These are phyloP conservation scores for Heterotilapia buettikoferi DNA, from an alignment of 2,113 vertebrate species.

Conservation along the genomic window DNA sequence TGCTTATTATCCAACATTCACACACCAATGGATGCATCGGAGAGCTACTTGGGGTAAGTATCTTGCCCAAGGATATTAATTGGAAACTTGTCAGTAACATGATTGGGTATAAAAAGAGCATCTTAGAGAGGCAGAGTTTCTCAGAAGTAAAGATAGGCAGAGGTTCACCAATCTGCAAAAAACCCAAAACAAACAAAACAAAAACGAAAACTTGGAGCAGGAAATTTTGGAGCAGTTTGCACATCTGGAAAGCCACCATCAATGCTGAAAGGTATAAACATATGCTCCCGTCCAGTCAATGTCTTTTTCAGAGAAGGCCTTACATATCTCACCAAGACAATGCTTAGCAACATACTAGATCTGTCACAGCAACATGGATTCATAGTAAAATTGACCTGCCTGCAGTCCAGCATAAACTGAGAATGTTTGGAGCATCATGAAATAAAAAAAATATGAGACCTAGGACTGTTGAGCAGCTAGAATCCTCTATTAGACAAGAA, in stretches of 20 bases:
- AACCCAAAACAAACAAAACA: background rate
- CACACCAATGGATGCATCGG: background rate
- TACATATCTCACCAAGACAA: background rate
- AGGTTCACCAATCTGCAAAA: background rate
- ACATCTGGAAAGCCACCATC: background rate
- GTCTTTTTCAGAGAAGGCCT: background rate
- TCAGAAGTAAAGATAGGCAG: background rate
- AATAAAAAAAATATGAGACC: too few relatives aligned
- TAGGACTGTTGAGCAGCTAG: too few relatives aligned
- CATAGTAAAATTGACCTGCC: too few relatives aligned
- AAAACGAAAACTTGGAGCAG: background rate
- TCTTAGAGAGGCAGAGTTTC: background rate
- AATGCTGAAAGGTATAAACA: background rate
- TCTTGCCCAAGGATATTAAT: background rate
- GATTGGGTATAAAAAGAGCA: background rate
- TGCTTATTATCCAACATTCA: background rate
- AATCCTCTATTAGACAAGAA: too few relatives aligned
- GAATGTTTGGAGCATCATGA: too few relatives aligned
- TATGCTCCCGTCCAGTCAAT: background rate
- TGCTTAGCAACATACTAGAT: background rate
- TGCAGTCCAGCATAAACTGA: too few relatives aligned
- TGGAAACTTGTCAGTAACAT: background rate
- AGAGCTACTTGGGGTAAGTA: background rate
- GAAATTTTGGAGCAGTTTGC: background rate
- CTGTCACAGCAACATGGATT: too few relatives aligned